phyloP scores from a whole-genome alignment of 1,140 invertebrate species.

The Drosophila kepulauana region DNA sequence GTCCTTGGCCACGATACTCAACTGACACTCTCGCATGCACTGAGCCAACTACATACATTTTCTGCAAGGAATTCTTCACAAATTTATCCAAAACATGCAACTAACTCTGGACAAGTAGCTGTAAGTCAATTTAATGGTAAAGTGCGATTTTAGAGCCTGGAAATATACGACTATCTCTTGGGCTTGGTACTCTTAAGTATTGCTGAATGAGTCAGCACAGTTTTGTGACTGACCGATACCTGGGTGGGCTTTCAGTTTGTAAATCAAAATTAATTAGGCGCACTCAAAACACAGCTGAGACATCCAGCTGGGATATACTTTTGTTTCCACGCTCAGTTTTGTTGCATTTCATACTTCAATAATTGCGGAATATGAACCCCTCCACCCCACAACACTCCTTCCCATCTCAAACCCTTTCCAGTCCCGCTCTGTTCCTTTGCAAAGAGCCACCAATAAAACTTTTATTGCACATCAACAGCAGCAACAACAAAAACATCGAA shows the following conservation, averaged over 20 bases:
- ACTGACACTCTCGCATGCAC: slow-evolving; percentile 6
- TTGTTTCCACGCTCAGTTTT: slow-evolving; percentile 36
- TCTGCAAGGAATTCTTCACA: slow-evolving; percentile 26
- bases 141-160: slow-evolving; percentile 8
- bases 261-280: slow-evolving; percentile 74
- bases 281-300: slow-evolving; percentile 48
- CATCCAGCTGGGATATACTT: slow-evolving; percentile 62
- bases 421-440: slow-evolving; percentile 12
- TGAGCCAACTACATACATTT: not conserved
- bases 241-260: slow-evolving; percentile 60
- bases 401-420: not conserved
- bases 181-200: slow-evolving; percentile 26
- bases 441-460: slow-evolving; percentile 64
- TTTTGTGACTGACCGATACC: not conserved
- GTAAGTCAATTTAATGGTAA: slow-evolving; percentile 46
- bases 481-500: slow-evolving; percentile 37
- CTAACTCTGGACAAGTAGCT: not conserved
- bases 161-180: slow-evolving; percentile 27
- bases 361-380: slow-evolving; percentile 51
- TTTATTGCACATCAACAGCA: slow-evolving; percentile 62
- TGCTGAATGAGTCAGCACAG: not conserved
- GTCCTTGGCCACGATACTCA: slow-evolving; percentile 15
- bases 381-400: not conserved
- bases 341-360: slow-evolving; percentile 62
- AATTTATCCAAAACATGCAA: slow-evolving; percentile 65